Evolutionary conservation across 2,113 vertebrate genomes (phyloP).

Genomic region (Urocolius indicus): DNA sequence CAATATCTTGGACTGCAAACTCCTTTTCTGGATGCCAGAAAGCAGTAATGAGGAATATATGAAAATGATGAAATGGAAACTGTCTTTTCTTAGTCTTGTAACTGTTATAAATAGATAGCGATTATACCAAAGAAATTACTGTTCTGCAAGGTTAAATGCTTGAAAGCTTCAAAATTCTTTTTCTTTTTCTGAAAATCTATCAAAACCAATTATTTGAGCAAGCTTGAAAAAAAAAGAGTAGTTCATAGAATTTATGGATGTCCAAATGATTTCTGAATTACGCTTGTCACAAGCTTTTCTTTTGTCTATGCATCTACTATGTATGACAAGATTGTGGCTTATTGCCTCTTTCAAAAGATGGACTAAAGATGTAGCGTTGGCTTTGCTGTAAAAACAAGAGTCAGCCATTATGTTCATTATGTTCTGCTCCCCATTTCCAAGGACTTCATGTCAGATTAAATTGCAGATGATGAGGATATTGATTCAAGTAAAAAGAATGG

Average conservation of each 20-base stretch:
- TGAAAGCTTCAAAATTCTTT: neutral
- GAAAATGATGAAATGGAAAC: neutral
- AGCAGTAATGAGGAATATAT: neutral
- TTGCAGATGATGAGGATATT: neutral
- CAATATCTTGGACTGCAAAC: neutral
- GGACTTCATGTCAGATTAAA: neutral
- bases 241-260: neutral
- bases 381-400: conserved; percentile 3
- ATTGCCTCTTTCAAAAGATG: neutral
- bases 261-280: neutral
- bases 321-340: neutral
- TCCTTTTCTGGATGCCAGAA: neutral
- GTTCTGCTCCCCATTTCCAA: neutral
- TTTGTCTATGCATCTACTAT: neutral
- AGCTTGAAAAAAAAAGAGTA: neutral
- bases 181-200: neutral
- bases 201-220: neutral
- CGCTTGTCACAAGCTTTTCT: neutral
- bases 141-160: neutral
- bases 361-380: neutral
- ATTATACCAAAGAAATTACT: neutral
- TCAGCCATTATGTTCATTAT: neutral
- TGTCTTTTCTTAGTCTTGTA: neutral
- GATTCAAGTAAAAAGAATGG: neutral
- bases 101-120: neutral